A percentile compares a stretch with the other conserved stretches of the same genome.
Conservation (phyloP, 2,888 invertebrate species). For the Unio delphinus region DNA sequence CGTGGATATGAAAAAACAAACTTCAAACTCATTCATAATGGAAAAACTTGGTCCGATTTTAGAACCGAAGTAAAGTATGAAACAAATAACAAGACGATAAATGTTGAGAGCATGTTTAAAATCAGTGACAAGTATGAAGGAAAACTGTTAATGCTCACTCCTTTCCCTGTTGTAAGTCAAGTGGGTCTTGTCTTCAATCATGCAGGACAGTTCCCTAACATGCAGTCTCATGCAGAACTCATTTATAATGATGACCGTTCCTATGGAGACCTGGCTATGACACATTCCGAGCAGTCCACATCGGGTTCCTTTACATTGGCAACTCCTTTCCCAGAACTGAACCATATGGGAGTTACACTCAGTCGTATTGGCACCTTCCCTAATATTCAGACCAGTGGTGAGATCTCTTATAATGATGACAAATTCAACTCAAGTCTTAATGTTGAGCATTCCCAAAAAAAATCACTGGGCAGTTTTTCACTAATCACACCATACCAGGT, state of each 20-base stretch:
- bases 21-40: conserved; percentile 24
- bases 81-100: conserved; percentile 39
- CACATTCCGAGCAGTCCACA: conserved; percentile 20
- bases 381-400: conserved; percentile 9
- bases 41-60: conserved; percentile 28
- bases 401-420: conserved; percentile 7
- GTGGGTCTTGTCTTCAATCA: conserved; percentile 29
- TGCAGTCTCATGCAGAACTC: conserved; percentile 26
- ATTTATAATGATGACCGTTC: conserved; percentile 30
- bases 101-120: conserved; percentile 30
- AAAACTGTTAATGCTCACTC: conserved; percentile 33
- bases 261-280: conserved; percentile 20
- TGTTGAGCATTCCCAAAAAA: conserved; percentile 1
- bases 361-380: conserved; percentile 4
- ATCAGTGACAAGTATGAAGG: conserved; percentile 21
- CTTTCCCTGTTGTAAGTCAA: conserved; percentile 36
- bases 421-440: conserved; percentile 8
- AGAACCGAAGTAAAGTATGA: conserved; percentile 32
- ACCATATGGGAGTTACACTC: conserved; percentile 1
- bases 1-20: conserved; percentile 40
- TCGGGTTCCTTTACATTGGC: conserved; percentile 21
- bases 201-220: conserved; percentile 26
- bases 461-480: conserved; percentile 3
- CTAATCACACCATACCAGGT: conserved; percentile 7
- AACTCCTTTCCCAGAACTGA: conserved; percentile 26